Evolutionary conservation across 2,797 vertebrate genomes (phyloP).

Genomic region (Phaenicophaeus curvirostris): DNA sequence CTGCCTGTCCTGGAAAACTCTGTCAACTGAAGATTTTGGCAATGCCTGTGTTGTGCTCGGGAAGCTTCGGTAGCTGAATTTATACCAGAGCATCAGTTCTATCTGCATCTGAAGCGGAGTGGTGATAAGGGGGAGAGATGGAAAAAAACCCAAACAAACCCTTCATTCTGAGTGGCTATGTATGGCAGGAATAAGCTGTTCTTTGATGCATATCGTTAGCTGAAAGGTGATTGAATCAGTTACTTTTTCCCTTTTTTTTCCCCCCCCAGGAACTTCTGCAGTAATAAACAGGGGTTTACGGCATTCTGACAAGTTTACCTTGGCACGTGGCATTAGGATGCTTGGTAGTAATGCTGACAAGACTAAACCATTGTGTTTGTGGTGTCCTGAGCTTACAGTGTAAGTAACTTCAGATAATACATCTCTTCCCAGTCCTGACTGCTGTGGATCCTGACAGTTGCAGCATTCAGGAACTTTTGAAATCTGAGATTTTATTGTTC

Average conservation of each 20-base stretch:
- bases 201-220: background rate
- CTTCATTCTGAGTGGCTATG: background rate
- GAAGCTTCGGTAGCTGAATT: background rate
- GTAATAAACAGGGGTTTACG: background rate
- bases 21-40: background rate
- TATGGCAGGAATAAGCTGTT: background rate
- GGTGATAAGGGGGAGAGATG: background rate
- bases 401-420: background rate
- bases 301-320: background rate
- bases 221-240: background rate
- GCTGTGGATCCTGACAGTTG: background rate
- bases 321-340: background rate
- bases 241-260: fast-evolving
- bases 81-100: background rate
- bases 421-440: background rate
- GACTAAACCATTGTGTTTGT: background rate
- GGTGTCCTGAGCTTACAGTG: background rate
- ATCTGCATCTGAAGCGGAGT: background rate
- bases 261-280: no score
- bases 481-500: background rate
- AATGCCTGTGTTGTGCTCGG: background rate
- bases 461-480: background rate
- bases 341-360: background rate
- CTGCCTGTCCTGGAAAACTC: background rate
- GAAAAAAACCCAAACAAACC: fast-evolving